phyloP scores from a whole-genome alignment of 2,113 vertebrate genomes.

The Scomber japonicus region DNA sequence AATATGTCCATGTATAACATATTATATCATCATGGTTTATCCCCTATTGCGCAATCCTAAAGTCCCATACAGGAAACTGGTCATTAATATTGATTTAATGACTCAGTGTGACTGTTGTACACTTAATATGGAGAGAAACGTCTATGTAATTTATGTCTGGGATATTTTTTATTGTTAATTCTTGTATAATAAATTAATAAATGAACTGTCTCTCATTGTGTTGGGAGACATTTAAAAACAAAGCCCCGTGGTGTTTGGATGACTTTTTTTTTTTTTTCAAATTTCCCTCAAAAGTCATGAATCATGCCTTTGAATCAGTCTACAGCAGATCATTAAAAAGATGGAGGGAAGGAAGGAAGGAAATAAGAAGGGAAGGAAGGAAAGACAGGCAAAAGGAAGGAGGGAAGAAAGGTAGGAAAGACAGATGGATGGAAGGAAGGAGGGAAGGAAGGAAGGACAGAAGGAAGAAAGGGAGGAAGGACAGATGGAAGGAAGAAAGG shows the following conservation, averaged over 20 bases:
- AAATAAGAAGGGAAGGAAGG: too few species aligned
- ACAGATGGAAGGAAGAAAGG: too few species aligned
- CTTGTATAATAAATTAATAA: not conserved
- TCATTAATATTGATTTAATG: not conserved
- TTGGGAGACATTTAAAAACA: too few species aligned
- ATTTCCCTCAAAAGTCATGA: not conserved
- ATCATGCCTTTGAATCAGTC: constrained; percentile 1
- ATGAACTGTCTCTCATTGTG: not conserved
- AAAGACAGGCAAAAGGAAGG: too few species aligned
- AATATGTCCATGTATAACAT: not conserved
- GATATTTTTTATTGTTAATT: not conserved
- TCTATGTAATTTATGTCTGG: not conserved
- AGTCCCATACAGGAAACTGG: constrained; percentile 18
- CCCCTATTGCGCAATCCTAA: not conserved
- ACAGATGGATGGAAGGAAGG: too few species aligned
- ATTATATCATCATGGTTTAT: not conserved
- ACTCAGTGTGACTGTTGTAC: not conserved
- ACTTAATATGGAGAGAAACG: not conserved
- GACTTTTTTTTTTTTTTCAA: too few species aligned
- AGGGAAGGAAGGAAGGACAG: too few species aligned
- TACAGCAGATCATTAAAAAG: too few species aligned
- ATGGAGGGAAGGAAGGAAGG: too few species aligned
- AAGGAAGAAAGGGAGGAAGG: too few species aligned
- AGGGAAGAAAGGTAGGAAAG: too few species aligned
- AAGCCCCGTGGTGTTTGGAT: too few species aligned